Base-by-base conservation (phyloP, 2,888 invertebrate species). In the Electrophaes corylata region DNA sequence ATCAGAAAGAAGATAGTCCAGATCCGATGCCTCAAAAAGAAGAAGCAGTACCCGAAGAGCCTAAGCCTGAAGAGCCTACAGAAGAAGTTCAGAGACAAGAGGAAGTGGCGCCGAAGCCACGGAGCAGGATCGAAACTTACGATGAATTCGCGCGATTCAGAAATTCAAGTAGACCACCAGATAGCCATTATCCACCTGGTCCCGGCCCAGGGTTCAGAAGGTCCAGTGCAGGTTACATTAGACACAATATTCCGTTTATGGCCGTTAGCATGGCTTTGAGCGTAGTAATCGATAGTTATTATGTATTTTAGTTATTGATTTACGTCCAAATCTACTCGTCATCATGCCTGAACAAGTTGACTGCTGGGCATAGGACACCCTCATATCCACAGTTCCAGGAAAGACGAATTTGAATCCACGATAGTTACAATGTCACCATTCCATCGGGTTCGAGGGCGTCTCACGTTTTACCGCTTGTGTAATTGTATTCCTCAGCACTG, bases 151-250 rank as follows among this genome's bases (percentile, higher is more conserved):
- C 68, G 1, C 65, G 79, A 20, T 81, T 72, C 35, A 74, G 66
- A 43, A 71, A 83, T 46, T 70, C 70, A 0, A 81, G 68, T 39
- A 69, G 82, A 64, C 83, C 81, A 2, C 78, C 81, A 11, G 82
- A 83, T 4, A 79, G 76, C 14, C 79, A 83, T 48, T 78, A 80
- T 18, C 69, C 68, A 0, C 62, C 76, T 4, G 74, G 67, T 4
- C 73, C 73, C 3, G 69, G 64, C 0, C 57, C 54, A 18, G 66
- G 65, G 2, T 62, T 62, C 16, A 62, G 56, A 11, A 57, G 72
- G 6, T 68, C 66, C 11, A 31, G 49, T 26, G 61, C 57, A 11
- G 41, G 44, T 3, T 16, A n/a, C 2, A 2, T 29, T 6, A 57
- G 43, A 39, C 2, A 46, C 4, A 66, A 37, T 56, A 20, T 26